These are phyloP conservation scores for Geotrypetes seraphini DNA, from an alignment of 2,797 vertebrate genomes.

Conservation along the genomic window DNA sequence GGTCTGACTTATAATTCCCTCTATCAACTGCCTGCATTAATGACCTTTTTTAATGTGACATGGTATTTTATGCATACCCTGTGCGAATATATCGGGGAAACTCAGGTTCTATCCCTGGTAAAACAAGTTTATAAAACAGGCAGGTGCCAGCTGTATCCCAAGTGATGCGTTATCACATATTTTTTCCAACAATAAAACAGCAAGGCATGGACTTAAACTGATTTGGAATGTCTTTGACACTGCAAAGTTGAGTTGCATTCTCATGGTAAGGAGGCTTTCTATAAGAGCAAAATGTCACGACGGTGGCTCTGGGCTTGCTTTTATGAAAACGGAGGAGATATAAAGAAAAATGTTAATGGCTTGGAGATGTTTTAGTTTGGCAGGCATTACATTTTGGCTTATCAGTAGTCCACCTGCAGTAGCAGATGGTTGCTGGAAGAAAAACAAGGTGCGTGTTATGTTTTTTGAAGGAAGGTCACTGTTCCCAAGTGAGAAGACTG, in stretches of 20 bases:
- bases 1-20: too few relatives aligned
- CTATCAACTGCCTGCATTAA: too few relatives aligned
- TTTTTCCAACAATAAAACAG: too few relatives aligned
- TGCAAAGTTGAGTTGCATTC: slow-evolving; percentile 19
- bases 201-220: neutral
- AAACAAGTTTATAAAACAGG: neutral
- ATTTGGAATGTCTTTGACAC: slow-evolving; percentile 3
- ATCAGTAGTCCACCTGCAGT: slow-evolving; percentile 25
- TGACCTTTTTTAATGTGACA: too few relatives aligned
- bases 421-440: slow-evolving; percentile 27
- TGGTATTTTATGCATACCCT: too few relatives aligned
- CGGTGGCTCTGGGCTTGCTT: slow-evolving; percentile 8
- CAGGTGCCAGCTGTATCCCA: neutral
- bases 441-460: too few relatives aligned
- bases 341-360: slow-evolving; percentile 13
- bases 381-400: slow-evolving; percentile 12
- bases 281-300: slow-evolving; percentile 31
- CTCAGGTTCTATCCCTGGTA: neutral
- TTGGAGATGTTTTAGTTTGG: slow-evolving; percentile 22
- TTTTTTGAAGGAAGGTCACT: slow-evolving; percentile 15
- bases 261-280: slow-evolving; percentile 25
- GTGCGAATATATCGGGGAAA: too few relatives aligned
- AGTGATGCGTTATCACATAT: neutral
- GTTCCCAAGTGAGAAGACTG: slow-evolving; percentile 14
- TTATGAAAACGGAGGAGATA: slow-evolving; percentile 11